Conservation (phyloP, 2,113 vertebrate species). For the Pavo muticus region DNA sequence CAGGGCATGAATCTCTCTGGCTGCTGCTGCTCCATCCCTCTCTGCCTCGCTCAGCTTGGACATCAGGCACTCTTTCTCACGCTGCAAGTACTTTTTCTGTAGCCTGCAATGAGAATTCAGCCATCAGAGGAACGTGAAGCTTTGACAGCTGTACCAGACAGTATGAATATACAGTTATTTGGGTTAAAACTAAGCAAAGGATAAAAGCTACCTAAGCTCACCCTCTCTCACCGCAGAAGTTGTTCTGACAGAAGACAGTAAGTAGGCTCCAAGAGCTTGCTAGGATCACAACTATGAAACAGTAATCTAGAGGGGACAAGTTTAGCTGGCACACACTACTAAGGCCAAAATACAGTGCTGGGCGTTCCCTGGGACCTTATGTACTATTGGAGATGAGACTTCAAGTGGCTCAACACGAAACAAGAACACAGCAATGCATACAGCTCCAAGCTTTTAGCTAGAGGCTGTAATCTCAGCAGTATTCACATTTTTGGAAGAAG, state of each 20-base stretch:
- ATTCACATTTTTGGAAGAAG: background rate
- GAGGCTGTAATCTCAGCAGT: background rate
- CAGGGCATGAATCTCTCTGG: slow-evolving; percentile 86
- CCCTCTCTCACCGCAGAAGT: background rate
- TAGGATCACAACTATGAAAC: background rate
- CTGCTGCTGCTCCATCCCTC: slow-evolving; percentile 86
- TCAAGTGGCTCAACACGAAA: background rate
- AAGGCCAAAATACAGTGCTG: background rate
- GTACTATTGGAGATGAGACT: background rate
- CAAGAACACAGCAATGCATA: background rate
- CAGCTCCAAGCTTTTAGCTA: background rate
- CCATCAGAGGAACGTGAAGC: background rate
- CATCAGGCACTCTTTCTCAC: slow-evolving; percentile 85
- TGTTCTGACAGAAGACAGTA: background rate
- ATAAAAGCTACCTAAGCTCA: background rate
- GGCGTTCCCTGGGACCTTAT: background rate
- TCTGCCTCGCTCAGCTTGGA: slow-evolving; percentile 88
- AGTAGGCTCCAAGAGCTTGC: background rate
- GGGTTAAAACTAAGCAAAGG: background rate
- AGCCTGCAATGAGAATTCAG: slow-evolving; percentile 71
- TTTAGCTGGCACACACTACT: background rate
- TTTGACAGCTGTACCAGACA: background rate
- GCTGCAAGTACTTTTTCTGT: slow-evolving; percentile 78
- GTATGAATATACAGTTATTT: background rate
- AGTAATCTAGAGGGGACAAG: background rate